Evolutionary conservation across 2,113 vertebrate species (phyloP).

Genomic region (Orientallactaga bullata): DNA sequence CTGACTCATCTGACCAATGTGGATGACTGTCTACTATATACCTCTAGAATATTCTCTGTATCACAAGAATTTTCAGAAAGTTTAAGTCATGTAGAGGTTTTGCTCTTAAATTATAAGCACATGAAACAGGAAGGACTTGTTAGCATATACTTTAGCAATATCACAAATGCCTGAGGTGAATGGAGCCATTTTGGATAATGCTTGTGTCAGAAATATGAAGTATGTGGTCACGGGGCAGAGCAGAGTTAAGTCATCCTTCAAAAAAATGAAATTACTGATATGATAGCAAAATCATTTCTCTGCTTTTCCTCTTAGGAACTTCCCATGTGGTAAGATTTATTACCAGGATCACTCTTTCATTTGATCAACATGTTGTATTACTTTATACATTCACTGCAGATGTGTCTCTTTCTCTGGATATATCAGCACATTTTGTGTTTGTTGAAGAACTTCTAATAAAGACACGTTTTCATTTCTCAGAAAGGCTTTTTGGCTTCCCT

Average conservation of each 20-base stretch:
- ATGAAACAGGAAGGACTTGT: not conserved
- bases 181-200: slow-evolving; percentile 18
- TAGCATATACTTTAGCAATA: not conserved
- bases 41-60: not conserved
- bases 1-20: not conserved
- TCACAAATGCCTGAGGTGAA: not conserved
- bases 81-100: not conserved
- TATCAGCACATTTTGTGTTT: slow-evolving; percentile 83
- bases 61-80: not conserved
- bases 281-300: slow-evolving; percentile 12
- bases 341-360: not conserved
- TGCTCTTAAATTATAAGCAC: not conserved
- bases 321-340: not conserved
- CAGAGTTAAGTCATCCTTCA: not conserved
- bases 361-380: slow-evolving; percentile 49
- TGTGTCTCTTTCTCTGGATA: slow-evolving; percentile 82
- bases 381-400: slow-evolving; percentile 27
- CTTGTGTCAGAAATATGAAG: not conserved
- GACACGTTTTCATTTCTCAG: slow-evolving; percentile 89
- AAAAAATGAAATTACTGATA: not conserved
- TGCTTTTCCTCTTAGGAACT: slow-evolving; percentile 24
- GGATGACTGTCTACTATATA: rapidly evolving
- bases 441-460: slow-evolving; percentile 89
- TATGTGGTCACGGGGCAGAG: not conserved
- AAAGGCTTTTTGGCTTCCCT: slow-evolving; percentile 87